Evolutionary conservation across 2,113 vertebrate species (phyloP).

Genomic region (Erythrocercus mccallii): DNA sequence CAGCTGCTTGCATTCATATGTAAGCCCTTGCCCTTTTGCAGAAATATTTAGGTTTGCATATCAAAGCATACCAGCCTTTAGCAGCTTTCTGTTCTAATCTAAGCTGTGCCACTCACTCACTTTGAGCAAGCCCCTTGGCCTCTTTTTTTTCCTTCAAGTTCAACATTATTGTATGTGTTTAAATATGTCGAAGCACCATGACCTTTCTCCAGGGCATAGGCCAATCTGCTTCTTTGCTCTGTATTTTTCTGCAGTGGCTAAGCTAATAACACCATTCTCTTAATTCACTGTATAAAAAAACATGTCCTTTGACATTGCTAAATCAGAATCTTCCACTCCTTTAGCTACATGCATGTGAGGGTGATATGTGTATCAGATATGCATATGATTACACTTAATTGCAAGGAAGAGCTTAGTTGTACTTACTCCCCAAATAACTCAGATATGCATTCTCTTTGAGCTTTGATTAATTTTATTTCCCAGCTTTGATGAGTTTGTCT

Average conservation of each 20-base stretch:
- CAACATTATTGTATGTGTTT: not conserved
- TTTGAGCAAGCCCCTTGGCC: not conserved
- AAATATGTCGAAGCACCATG: not conserved
- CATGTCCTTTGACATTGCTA: not conserved
- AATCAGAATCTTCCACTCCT: not conserved
- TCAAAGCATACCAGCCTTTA: conserved; percentile 64
- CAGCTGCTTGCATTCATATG: conserved; percentile 56
- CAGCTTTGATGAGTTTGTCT: not conserved
- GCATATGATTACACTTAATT: conserved; percentile 5
- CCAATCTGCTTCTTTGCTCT: not conserved
- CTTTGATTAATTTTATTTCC: not conserved
- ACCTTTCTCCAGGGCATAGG: not conserved
- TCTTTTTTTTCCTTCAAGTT: not conserved
- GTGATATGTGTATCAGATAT: not conserved
- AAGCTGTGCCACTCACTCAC: conserved; percentile 25
- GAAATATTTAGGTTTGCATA: conserved; percentile 64
- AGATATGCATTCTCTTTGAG: not conserved
- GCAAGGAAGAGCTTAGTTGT: not conserved
- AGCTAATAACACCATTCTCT: not conserved
- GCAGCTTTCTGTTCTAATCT: conserved; percentile 54
- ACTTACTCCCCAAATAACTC: not conserved
- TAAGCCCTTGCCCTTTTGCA: conserved; percentile 54
- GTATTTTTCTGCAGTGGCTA: not conserved
- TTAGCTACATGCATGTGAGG: not conserved
- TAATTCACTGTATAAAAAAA: not conserved